These are phyloP conservation scores for Muscicapa adusta DNA, from an alignment of 2,113 vertebrate species.

Conservation along the genomic window DNA sequence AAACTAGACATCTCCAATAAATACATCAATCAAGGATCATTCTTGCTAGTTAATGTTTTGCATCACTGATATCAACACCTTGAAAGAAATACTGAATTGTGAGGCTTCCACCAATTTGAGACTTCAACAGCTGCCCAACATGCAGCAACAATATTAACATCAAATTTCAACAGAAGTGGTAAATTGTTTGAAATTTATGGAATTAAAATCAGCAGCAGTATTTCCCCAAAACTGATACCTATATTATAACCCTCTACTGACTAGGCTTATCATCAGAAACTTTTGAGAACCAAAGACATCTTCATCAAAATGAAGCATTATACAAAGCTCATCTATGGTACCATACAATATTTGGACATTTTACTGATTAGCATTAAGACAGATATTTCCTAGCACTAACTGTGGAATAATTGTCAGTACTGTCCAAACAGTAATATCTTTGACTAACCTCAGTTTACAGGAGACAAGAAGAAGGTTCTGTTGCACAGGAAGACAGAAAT, in stretches of 20 bases:
- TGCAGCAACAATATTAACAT: background rate
- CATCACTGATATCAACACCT: background rate
- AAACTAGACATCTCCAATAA: background rate
- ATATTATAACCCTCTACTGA: background rate
- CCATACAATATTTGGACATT: background rate
- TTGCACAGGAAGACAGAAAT: background rate
- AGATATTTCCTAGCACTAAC: background rate
- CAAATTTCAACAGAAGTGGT: background rate
- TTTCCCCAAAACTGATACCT: background rate
- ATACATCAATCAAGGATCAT: background rate
- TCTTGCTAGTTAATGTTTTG: background rate
- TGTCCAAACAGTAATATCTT: background rate
- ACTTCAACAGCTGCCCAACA: background rate
- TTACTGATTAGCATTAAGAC: background rate
- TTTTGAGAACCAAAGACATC: background rate
- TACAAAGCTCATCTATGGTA: background rate
- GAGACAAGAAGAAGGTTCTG: background rate
- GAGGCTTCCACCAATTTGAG: background rate
- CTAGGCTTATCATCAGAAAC: background rate
- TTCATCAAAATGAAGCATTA: background rate
- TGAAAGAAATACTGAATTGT: background rate
- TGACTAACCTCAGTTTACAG: background rate
- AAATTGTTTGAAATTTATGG: background rate
- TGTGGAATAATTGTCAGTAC: background rate
- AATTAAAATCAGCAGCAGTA: background rate